A percentile compares a stretch with the other conserved stretches of the same genome.
Evolutionary conservation across 2,888 invertebrate species (phyloP).

Genomic region (Chrysolina americana): DNA sequence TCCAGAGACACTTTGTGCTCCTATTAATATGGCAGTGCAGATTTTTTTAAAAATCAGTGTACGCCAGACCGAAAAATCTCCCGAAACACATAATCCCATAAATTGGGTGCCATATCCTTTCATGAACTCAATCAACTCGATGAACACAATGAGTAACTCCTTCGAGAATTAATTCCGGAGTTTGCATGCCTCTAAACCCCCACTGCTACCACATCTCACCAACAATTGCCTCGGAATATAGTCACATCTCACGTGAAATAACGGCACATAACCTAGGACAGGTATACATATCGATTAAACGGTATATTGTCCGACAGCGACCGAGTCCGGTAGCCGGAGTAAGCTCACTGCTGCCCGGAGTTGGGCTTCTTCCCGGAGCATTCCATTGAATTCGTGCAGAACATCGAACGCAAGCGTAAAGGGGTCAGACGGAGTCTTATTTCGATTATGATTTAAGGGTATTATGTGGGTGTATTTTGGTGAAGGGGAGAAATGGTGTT

Average conservation of each 20-base stretch:
- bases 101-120: too few species aligned
- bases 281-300: conserved; percentile 63
- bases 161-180: conserved; percentile 15
- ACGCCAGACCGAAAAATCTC: too few species aligned
- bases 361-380: conserved; percentile 60
- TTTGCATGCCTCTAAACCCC: conserved; percentile 1
- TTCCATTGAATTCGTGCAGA: conserved; percentile 54
- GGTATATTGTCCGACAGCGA: conserved; percentile 45
- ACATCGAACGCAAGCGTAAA: conserved; percentile 30
- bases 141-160: conserved; percentile 9
- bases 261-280: conserved; percentile 60
- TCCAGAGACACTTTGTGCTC: too few species aligned
- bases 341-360: conserved; percentile 66
- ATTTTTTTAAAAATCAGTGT: too few species aligned
- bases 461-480: background rate
- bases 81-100: too few species aligned
- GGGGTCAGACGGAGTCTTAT: conserved; percentile 8
- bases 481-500: background rate
- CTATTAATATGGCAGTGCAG: too few species aligned
- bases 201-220: background rate
- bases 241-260: conserved; percentile 54
- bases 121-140: background rate
- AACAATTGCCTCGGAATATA: background rate
- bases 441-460: background rate
- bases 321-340: conserved; percentile 65